Evolutionary conservation across 2,888 invertebrate species (phyloP).

Genomic region (Suillia variegata): DNA sequence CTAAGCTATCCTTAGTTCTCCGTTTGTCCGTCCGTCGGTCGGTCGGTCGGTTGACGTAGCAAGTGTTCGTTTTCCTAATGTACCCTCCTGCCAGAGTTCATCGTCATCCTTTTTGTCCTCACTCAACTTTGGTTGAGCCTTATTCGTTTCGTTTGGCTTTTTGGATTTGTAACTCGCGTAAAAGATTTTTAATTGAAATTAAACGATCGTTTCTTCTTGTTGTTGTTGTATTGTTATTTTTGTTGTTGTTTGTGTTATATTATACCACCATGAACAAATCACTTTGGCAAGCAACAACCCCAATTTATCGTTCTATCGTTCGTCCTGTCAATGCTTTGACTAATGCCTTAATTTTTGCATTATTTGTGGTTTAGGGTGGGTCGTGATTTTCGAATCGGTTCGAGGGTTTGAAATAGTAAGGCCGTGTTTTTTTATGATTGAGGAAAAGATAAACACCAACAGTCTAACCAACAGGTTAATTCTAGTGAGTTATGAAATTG

Average conservation of each 20-base stretch:
- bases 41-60: constrained; percentile 35
- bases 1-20: too few relatives aligned
- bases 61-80: constrained; percentile 51
- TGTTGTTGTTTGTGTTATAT: too few relatives aligned
- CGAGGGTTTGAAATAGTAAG: background rate
- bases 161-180: constrained; percentile 36
- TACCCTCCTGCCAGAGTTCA: too few relatives aligned
- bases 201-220: constrained; percentile 61
- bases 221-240: too few relatives aligned
- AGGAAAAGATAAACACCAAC: too few relatives aligned
- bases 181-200: constrained; percentile 61
- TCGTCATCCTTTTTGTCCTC: constrained; percentile 16
- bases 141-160: constrained; percentile 48
- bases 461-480: too few relatives aligned
- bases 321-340: constrained; percentile 21
- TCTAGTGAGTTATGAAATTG: too few relatives aligned
- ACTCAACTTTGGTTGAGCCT: constrained; percentile 32
- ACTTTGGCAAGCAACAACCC: too few relatives aligned
- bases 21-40: constrained; percentile 24
- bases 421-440: background rate
- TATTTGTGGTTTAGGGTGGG: constrained; percentile 58
- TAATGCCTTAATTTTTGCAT: constrained; percentile 56
- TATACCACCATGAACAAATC: constrained; percentile 51
- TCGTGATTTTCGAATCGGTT: constrained; percentile 45
- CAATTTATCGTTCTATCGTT: constrained; percentile 26